Base-by-base conservation (phyloP, 2,113 vertebrate species). In the Neoarius graeffei region DNA sequence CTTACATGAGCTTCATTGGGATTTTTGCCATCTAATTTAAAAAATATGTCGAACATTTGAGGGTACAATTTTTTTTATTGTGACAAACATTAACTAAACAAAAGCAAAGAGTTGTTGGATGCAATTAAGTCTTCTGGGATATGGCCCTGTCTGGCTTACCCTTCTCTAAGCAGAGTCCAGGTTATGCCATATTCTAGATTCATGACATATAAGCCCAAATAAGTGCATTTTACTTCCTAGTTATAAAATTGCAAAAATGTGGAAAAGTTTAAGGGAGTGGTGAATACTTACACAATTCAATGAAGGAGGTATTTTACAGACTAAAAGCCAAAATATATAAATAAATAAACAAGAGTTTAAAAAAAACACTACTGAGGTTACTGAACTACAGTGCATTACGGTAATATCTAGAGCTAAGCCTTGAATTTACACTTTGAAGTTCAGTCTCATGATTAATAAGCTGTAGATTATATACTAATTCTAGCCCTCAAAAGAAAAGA, bases 261-360 rank as follows among this genome's bases (percentile, higher is more conserved):
- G 35, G 42, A 48, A 74, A 19, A 5, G 3, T 20, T 23, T 17
- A 48, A 74, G 19, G 2, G 35, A 17, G 19, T 13, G 42, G 14
- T 42, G 71, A 20, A 19, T 74, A 23, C 2, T 3, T 27, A 17
- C 17, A 1, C 15, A 82, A 48, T 4, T 13, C 57, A 60, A 48
- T 42, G 8, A 10, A 42, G 42, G 30, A 23, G 19, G 10, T 6
- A 89, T 66, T 57, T 57, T 84, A 66, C 9, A 57, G 56, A 20
- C 13, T n/a, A 76, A 85, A 25, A 76, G 5, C 25, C n/a, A 42
- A 15, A 77, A 85, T 74, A 48, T 30, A 52, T 83, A 66, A 83
- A 87, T 17, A 8, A 62, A 50, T 50, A n/a, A 27, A 77, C 7
- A 62, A 73, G 15, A 42, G 27, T 35, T 19, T 10, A 23, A 14